These are phyloP conservation scores for Odontamblyopus rebecca DNA, from an alignment of 2,797 vertebrate genomes.

Conservation along the genomic window DNA sequence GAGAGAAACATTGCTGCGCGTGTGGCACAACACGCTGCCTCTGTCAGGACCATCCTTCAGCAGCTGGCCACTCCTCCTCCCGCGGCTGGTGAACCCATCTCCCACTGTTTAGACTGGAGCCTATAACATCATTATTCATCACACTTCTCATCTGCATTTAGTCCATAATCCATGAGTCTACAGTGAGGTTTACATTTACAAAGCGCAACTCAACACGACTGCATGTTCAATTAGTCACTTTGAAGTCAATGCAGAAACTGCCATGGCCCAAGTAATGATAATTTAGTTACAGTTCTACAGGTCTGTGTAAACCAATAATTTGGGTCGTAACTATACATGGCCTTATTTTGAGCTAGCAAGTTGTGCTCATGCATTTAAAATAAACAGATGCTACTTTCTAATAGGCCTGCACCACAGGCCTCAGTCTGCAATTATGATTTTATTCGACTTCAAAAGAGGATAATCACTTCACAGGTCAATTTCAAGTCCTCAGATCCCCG, in stretches of 20 bases:
- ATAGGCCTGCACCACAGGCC: background rate
- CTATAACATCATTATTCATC: background rate
- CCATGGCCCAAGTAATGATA: background rate
- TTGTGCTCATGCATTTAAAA: background rate
- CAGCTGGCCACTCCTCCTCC: slow-evolving; percentile 1
- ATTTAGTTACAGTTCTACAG: background rate
- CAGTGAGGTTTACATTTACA: background rate
- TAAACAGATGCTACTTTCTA: background rate
- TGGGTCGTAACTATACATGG: background rate
- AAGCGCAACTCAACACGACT: background rate
- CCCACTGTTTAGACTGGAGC: background rate
- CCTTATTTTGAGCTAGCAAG: background rate
- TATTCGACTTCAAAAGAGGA: background rate
- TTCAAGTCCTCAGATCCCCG: background rate
- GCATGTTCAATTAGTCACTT: background rate
- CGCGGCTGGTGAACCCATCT: background rate
- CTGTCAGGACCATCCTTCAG: slow-evolving; percentile 3
- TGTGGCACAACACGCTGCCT: slow-evolving; percentile 4
- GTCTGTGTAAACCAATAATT: background rate
- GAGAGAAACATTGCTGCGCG: slow-evolving; percentile 5
- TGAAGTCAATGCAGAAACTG: background rate
- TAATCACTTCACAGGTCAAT: background rate
- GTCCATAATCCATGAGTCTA: background rate
- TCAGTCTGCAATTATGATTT: background rate
- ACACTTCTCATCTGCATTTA: background rate